Percentiles rank a stretch among this genome's conserved stretches.
These are phyloP conservation scores for Kuschelorhynchus macadamiae DNA, from an alignment of 2,888 invertebrate species.

Conservation along the genomic window DNA sequence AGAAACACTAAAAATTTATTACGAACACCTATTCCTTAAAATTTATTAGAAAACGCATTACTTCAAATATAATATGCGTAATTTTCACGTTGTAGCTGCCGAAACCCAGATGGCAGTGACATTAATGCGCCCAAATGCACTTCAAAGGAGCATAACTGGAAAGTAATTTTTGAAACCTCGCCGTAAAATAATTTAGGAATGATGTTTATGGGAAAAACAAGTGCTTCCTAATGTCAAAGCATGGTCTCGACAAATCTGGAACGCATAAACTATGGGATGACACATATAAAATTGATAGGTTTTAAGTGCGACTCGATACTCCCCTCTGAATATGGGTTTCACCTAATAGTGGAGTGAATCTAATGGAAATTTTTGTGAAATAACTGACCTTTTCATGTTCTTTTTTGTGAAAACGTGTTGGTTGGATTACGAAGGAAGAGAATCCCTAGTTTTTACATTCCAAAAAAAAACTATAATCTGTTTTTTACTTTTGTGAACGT, in stretches of 20 bases:
- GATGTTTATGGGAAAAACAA: slow-evolving; percentile 47
- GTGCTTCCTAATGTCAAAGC: slow-evolving; percentile 44
- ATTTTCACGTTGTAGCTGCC: slow-evolving; percentile 23
- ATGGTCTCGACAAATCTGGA: slow-evolving; percentile 42
- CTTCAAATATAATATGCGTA: slow-evolving; percentile 29
- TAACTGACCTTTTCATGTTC: no score
- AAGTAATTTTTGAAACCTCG: slow-evolving; percentile 31
- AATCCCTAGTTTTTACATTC: no score
- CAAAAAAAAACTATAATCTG: no score
- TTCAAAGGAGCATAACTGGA: slow-evolving; percentile 31
- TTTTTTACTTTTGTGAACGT: no score
- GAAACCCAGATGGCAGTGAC: slow-evolving; percentile 30
- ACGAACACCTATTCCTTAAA: slow-evolving; percentile 19
- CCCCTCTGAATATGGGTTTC: no score
- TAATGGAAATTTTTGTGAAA: no score
- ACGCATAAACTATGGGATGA: slow-evolving; percentile 33
- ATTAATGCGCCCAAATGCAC: slow-evolving; percentile 21
- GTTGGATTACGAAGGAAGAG: no score
- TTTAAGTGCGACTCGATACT: no score
- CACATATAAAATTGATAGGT: slow-evolving; percentile 7
- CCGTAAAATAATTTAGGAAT: slow-evolving; percentile 39
- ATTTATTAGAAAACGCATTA: slow-evolving; percentile 38
- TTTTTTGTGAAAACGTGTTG: no score
- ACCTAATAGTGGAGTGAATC: no score
- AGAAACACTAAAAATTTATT: slow-evolving; percentile 19